Conservation (phyloP, 2,888 invertebrate genomes). For the Iselma pallidipennis region DNA sequence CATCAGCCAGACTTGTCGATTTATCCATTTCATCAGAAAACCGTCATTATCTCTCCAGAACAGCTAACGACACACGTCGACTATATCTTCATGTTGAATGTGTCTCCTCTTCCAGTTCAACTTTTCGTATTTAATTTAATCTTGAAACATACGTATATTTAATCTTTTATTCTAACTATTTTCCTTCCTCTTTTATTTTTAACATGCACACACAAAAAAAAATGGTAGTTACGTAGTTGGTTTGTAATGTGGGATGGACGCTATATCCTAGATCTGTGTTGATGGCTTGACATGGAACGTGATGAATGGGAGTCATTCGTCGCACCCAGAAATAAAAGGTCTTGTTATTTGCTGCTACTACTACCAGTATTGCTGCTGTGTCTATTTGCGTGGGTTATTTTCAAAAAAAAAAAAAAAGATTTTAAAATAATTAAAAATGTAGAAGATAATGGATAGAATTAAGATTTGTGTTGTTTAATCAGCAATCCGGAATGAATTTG, state of each 20-base stretch:
- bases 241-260: neutral
- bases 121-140: neutral
- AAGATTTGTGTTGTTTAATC: too few species aligned
- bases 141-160: too few species aligned
- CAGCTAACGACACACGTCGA: neutral
- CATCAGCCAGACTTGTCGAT: neutral
- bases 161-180: too few species aligned
- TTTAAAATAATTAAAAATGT: too few species aligned
- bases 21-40: neutral
- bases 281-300: conserved; percentile 22
- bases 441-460: too few species aligned
- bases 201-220: neutral
- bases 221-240: too few species aligned
- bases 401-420: too few species aligned
- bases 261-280: neutral
- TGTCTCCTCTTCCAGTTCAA: too few species aligned
- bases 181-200: too few species aligned
- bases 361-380: neutral
- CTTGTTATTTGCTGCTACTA: neutral
- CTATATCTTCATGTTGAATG: neutral
- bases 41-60: neutral
- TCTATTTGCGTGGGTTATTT: neutral
- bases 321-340: conserved; percentile 27
- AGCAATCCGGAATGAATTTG: neutral
- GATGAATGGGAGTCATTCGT: conserved; percentile 28